Conservation (phyloP, 2,888 invertebrate species). For the Nomada ferruginata region DNA sequence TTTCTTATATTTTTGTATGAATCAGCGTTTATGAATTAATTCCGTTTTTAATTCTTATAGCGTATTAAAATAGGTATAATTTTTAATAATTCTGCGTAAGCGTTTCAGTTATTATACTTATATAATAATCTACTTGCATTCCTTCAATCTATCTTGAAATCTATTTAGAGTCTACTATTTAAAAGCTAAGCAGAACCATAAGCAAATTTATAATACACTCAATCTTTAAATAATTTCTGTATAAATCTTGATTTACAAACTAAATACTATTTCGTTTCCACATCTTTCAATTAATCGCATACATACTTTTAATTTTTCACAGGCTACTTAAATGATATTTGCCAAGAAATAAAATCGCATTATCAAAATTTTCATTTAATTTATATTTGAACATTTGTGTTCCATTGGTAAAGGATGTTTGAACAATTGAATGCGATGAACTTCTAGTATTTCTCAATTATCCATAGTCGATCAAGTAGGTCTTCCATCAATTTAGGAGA, state of each 20-base stretch:
- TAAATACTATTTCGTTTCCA: too few relatives aligned
- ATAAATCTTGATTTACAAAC: background rate
- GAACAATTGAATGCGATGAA: background rate
- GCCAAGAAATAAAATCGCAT: background rate
- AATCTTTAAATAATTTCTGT: background rate
- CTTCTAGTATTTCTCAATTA: background rate
- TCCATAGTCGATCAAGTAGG: conserved; percentile 38
- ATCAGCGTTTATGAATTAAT: background rate
- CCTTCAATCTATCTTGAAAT: too few relatives aligned
- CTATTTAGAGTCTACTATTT: too few relatives aligned
- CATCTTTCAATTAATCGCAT: too few relatives aligned
- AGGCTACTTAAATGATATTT: background rate
- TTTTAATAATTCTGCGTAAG: too few relatives aligned
- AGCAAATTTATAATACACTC: background rate
- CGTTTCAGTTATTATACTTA: too few relatives aligned
- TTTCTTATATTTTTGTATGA: too few relatives aligned
- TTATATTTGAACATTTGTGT: background rate
- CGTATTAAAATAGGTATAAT: too few relatives aligned
- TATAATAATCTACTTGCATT: too few relatives aligned
- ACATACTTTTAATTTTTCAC: too few relatives aligned
- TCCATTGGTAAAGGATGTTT: background rate
- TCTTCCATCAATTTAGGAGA: background rate
- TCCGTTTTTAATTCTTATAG: background rate
- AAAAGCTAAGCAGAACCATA: conserved; percentile 7
- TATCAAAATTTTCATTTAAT: background rate